Conservation (phyloP, 1,140 invertebrate genomes). For the Propsilocerus akamusi region DNA sequence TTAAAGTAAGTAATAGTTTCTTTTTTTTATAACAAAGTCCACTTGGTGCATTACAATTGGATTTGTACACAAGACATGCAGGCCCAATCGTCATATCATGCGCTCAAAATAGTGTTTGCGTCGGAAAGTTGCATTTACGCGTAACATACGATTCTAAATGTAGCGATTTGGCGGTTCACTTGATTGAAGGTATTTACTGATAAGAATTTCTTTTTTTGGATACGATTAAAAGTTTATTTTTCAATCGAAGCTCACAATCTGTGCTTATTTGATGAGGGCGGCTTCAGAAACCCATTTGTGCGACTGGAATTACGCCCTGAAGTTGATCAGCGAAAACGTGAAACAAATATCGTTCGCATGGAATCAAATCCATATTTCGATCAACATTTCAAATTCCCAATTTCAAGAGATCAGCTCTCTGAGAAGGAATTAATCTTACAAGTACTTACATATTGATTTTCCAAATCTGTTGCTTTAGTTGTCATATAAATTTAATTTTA, state of each 20-base stretch:
- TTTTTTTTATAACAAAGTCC: slow-evolving; percentile 27
- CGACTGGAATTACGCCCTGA: slow-evolving; percentile 52
- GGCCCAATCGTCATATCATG: slow-evolving; percentile 49
- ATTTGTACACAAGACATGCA: slow-evolving; percentile 58
- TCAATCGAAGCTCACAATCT: slow-evolving; percentile 53
- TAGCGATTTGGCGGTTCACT: slow-evolving; percentile 69
- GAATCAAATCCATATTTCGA: slow-evolving; percentile 63
- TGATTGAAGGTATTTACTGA: slow-evolving; percentile 57
- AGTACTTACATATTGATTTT: slow-evolving; percentile 23
- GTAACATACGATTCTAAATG: slow-evolving; percentile 77
- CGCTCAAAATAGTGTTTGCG: slow-evolving; percentile 30
- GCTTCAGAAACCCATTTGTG: slow-evolving; percentile 76
- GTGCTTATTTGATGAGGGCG: slow-evolving; percentile 57
- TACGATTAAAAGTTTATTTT: slow-evolving; percentile 1
- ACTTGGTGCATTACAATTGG: slow-evolving; percentile 67
- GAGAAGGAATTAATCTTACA: slow-evolving; percentile 56
- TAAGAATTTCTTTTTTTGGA: not conserved
- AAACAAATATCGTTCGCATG: slow-evolving; percentile 58
- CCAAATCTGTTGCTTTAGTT: not conserved
- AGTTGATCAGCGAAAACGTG: slow-evolving; percentile 64
- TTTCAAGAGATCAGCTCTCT: slow-evolving; percentile 56
- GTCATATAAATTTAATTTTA: not conserved
- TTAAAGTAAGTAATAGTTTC: not conserved
- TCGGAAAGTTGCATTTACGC: slow-evolving; percentile 65
- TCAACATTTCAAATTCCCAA: slow-evolving; percentile 71